These are phyloP conservation scores for Diorhabda elongata DNA, from an alignment of 1,140 invertebrate genomes.

Conservation along the genomic window DNA sequence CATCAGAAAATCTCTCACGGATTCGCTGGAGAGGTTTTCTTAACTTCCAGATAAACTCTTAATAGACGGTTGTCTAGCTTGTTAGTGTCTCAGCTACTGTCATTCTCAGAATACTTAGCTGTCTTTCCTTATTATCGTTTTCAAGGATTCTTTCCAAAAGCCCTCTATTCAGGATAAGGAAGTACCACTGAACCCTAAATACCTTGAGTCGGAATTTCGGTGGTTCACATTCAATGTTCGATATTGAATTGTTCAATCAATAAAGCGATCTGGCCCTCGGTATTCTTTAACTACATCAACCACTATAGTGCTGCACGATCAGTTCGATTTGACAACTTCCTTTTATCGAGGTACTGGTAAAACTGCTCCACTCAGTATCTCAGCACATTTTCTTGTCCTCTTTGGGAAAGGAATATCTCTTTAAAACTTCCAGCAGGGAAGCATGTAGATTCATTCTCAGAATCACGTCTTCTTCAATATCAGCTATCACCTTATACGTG, in stretches of 20 bases:
- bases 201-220: too few species aligned
- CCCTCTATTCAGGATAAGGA: too few species aligned
- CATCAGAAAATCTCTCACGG: too few species aligned
- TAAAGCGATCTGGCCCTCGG: not conserved
- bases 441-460: not conserved
- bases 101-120: too few species aligned
- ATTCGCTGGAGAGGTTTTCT: too few species aligned
- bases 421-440: not conserved
- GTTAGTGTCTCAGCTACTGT: too few species aligned
- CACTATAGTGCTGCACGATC: not conserved
- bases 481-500: not conserved
- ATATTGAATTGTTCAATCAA: not conserved
- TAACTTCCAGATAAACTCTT: too few species aligned
- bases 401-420: not conserved
- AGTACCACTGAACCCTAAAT: too few species aligned
- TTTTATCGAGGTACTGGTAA: not conserved
- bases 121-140: too few species aligned
- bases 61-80: too few species aligned
- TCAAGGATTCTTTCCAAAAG: too few species aligned
- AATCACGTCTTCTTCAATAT: not conserved
- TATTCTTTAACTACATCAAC: not conserved
- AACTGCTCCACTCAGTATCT: not conserved
- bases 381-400: not conserved
- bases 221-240: too few species aligned
- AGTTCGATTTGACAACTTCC: not conserved